Conservation (phyloP, 1,140 invertebrate species). For the Drosophila sulfurigaster region DNA sequence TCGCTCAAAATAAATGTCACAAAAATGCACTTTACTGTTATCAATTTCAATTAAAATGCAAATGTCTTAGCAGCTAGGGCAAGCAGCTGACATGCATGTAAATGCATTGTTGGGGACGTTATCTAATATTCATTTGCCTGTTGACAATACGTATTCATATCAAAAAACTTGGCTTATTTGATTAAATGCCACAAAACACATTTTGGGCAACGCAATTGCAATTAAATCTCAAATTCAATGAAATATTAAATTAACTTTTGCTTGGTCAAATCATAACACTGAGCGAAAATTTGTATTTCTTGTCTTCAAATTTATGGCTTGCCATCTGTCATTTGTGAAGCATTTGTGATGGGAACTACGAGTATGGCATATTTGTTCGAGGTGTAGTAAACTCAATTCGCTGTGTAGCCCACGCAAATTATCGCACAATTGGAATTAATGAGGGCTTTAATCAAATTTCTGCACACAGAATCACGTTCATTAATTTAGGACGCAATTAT, state of each 20-base stretch:
- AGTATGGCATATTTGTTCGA: background rate
- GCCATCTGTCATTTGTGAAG: background rate
- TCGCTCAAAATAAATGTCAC: constrained; percentile 63
- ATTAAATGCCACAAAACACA: constrained; percentile 44
- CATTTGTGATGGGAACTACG: background rate
- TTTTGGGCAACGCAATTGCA: constrained; percentile 42
- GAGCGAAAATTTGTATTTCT: background rate
- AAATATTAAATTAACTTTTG: constrained; percentile 56
- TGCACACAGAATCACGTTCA: constrained; percentile 74
- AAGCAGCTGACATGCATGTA: constrained; percentile 41
- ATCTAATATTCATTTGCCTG: constrained; percentile 31
- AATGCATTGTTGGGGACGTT: constrained; percentile 34
- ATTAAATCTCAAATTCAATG: constrained; percentile 40
- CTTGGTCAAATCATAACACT: constrained; percentile 13
- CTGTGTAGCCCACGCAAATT: constrained; percentile 40
- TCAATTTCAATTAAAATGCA: constrained; percentile 75
- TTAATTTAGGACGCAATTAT: constrained; percentile 82
- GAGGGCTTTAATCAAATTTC: constrained; percentile 80
- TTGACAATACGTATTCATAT: constrained; percentile 7
- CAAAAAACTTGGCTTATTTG: constrained; percentile 41
- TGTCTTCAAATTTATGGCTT: background rate
- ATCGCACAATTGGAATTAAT: constrained; percentile 77
- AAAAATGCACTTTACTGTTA: constrained; percentile 47
- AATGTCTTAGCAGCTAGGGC: constrained; percentile 5
- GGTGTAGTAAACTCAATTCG: constrained; percentile 7